Base-by-base conservation (phyloP, 2,888 invertebrate genomes). In the Pandemis corylana region DNA sequence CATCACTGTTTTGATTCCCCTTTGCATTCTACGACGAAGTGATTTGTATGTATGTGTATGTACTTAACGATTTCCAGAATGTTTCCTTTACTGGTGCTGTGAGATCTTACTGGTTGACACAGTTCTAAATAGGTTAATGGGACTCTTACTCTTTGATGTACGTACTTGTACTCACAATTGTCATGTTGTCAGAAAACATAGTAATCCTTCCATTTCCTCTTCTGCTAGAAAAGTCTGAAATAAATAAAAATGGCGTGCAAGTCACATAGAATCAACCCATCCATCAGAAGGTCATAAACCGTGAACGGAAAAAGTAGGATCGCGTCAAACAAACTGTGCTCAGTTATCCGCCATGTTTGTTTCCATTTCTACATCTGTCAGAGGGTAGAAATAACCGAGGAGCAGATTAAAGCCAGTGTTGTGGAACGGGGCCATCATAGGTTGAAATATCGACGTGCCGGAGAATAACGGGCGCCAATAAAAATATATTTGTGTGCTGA, bases 371-470 rank as follows among this genome's bases (percentile, higher is more conserved):
- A 68, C 68, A 64, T 73, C 68, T 69, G 69, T 73, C 73, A 73
- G 56, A 65, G 42, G 28, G 73, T 41, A 51, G 68, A 69, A 65
- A 73, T 68, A 73, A 65, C 73, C 41, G 49, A 64, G 68, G n/a
- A 51, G 61, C 69, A 74, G 74, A 74, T 74, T 74, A 74, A 74
- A 62, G 28, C n/a, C 74, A 70, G 69, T 74, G 74, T 69, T 51
- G 69, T 36, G 74, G 74, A 74, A 70, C 44, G 74, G n/a, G 53
- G 28, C 72, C 72, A 68, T 74, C 69, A 56, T 65, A 59, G 44
- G 69, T 65, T 74, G 74, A 74, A 70, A 70, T 74, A 74, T 74
- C 61, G 69, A 28, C 64, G 65, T 59, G 53, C n/a, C 51, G 46
- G 41, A 12, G 62, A 10, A 44, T 46, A 61, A 46, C 67, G 67